Evolutionary conservation across 2,888 invertebrate genomes (phyloP).

Genomic region (Tipula vernalis): DNA sequence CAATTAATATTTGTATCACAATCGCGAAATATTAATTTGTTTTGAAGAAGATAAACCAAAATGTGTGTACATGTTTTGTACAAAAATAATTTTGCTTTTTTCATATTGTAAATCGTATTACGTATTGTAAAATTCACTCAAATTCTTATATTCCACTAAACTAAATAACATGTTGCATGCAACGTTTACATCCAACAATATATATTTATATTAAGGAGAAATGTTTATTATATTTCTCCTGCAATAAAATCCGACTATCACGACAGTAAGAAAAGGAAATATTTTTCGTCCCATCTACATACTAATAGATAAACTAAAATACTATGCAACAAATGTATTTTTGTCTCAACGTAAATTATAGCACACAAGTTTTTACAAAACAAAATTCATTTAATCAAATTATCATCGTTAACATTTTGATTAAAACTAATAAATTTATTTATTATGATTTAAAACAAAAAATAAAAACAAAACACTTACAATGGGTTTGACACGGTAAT

Average conservation of each 20-base stretch:
- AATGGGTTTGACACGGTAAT: conserved; percentile 64
- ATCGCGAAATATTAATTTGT: background rate
- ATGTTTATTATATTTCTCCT: background rate
- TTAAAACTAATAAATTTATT: background rate
- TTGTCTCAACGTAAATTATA: background rate
- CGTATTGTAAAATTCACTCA: background rate
- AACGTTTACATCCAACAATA: background rate
- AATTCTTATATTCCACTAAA: background rate
- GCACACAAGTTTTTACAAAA: background rate
- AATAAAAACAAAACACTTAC: conserved; percentile 36
- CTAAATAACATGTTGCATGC: background rate
- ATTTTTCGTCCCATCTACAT: background rate
- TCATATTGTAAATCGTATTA: background rate
- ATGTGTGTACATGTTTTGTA: background rate
- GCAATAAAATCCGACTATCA: background rate
- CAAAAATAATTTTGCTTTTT: background rate
- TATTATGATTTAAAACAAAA: no score
- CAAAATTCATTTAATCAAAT: background rate
- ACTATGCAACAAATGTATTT: background rate
- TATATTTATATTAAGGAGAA: background rate
- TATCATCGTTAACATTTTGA: background rate
- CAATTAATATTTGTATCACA: background rate
- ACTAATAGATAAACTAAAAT: background rate
- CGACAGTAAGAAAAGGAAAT: background rate
- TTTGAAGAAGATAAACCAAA: background rate